phyloP scores from a whole-genome alignment of 2,113 vertebrate genomes.

The Megaceryle maxima region DNA sequence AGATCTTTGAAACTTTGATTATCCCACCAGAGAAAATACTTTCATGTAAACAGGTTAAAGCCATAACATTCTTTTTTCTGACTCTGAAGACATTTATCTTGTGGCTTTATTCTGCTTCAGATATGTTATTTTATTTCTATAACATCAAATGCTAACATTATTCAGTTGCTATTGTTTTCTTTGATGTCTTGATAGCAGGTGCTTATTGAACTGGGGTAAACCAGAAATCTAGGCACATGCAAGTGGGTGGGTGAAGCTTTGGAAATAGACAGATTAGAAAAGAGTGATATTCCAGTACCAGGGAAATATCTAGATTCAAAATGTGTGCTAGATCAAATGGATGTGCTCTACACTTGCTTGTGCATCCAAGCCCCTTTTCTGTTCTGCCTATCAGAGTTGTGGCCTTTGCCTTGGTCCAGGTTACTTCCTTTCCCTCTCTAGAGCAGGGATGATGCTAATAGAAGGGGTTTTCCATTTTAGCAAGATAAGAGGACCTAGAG shows the following conservation, averaged over 20 bases:
- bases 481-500: neutral
- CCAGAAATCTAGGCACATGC: neutral
- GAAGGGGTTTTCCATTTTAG: neutral
- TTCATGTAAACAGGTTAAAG: constrained; percentile 46
- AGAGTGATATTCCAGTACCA: neutral
- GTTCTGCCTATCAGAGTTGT: neutral
- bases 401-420: neutral
- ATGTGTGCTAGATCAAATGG: neutral
- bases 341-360: neutral
- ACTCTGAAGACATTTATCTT: constrained; percentile 36
- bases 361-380: neutral
- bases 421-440: neutral
- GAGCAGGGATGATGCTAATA: neutral
- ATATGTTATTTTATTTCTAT: constrained; percentile 45
- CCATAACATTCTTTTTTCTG: neutral
- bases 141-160: constrained; percentile 10
- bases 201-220: constrained; percentile 5
- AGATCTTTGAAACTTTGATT: constrained; percentile 62
- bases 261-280: neutral
- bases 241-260: neutral
- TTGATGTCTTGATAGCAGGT: neutral
- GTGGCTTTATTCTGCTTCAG: constrained; percentile 29
- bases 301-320: neutral
- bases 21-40: constrained; percentile 39
- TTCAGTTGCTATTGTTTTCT: constrained; percentile 42